Evolutionary conservation across 2,888 invertebrate genomes (phyloP).

Genomic region (Acleris laterana): DNA sequence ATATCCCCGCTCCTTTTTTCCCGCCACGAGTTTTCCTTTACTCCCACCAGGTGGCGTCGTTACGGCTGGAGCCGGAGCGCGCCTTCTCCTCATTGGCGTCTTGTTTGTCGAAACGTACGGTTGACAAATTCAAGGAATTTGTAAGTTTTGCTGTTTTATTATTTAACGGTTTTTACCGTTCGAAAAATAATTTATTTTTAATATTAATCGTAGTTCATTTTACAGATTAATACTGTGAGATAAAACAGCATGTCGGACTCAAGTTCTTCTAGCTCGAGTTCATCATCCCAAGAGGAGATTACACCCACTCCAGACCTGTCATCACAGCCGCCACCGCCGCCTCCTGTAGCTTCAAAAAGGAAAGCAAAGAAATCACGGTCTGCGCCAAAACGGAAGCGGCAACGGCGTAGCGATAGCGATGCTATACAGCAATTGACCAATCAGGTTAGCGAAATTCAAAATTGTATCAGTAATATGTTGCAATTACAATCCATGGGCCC

Average conservation of each 20-base stretch:
- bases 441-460: neutral
- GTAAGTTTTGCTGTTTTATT: neutral
- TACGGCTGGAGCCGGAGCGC: too few species aligned
- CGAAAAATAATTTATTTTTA: neutral
- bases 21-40: too few species aligned
- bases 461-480: neutral
- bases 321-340: neutral
- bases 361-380: neutral
- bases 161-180: neutral
- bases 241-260: neutral
- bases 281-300: neutral
- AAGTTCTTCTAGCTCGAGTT: neutral
- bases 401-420: neutral
- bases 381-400: constrained; percentile 1
- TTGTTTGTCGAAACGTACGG: neutral
- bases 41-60: too few species aligned
- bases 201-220: neutral
- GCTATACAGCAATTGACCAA: neutral
- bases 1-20: too few species aligned
- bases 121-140: neutral
- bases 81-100: constrained; percentile 9
- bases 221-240: neutral
- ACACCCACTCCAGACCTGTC: neutral
- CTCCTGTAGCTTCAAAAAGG: neutral
- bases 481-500: neutral